phyloP scores from a whole-genome alignment of 2,888 invertebrate species.

The Drosophila mercatorum region DNA sequence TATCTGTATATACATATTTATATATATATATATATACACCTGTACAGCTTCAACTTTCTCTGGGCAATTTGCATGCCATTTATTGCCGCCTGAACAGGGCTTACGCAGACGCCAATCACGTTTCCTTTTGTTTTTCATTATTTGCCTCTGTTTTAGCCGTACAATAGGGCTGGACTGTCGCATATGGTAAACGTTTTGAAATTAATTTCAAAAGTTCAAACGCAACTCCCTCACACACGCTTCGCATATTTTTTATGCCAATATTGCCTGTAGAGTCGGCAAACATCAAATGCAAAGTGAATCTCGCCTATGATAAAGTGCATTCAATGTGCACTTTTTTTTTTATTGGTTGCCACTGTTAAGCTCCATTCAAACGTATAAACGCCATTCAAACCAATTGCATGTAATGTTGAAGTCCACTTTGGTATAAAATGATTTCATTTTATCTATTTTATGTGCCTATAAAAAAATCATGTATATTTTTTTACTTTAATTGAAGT shows the following conservation, averaged over 20 bases:
- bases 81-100: constrained; percentile 50
- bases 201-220: constrained; percentile 27
- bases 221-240: constrained; percentile 12
- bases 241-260: background rate
- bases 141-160: constrained; percentile 18
- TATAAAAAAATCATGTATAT: no score
- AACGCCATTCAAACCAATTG: no score
- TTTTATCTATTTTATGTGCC: no score
- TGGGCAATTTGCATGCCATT: constrained; percentile 61
- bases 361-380: no score
- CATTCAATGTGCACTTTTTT: background rate
- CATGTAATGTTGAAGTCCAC: no score
- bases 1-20: constrained; percentile 4
- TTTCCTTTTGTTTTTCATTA: constrained; percentile 25
- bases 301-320: background rate
- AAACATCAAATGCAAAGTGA: no score
- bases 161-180: constrained; percentile 14
- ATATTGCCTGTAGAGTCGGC: background rate
- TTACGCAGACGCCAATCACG: constrained; percentile 47
- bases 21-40: constrained; percentile 11
- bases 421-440: no score
- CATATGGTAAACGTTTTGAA: constrained; percentile 42
- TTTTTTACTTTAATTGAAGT: no score
- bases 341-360: background rate
- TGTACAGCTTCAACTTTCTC: constrained; percentile 22